Evolutionary conservation across 2,113 vertebrate species (phyloP).

Genomic region (mouse (Mus musculus)): DNA sequence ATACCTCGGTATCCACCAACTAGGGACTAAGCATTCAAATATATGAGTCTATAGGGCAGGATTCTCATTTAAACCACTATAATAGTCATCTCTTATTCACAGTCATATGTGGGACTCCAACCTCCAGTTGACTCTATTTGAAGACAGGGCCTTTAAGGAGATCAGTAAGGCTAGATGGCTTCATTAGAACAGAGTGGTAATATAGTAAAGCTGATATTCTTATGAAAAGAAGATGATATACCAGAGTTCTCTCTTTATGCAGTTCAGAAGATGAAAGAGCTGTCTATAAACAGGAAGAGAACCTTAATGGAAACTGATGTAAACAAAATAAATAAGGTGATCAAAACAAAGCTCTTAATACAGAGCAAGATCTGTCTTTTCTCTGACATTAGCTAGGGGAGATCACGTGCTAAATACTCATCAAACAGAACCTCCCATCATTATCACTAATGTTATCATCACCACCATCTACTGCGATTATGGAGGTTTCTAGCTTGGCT

Average conservation of each 20-base stretch:
- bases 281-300: conserved; percentile 12
- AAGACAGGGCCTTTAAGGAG: not conserved
- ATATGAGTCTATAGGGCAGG: not conserved
- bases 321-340: conserved; percentile 31
- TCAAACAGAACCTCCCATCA: not conserved
- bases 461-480: not conserved
- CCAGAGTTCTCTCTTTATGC: not conserved
- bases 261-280: not conserved
- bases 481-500: not conserved
- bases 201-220: not conserved
- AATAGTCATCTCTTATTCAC: not conserved
- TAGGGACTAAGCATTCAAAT: not conserved
- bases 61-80: not conserved
- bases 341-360: conserved; percentile 8
- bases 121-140: not conserved
- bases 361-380: not conserved
- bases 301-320: not conserved
- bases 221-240: not conserved
- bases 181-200: not conserved
- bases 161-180: not conserved
- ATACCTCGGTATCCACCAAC: not conserved
- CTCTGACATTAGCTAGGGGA: not conserved
- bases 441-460: not conserved
- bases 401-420: not conserved
- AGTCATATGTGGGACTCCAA: not conserved